A percentile compares a stretch with the other conserved stretches of the same genome.
These are phyloP conservation scores for Xiphophorus hellerii DNA, from an alignment of 2,113 vertebrate species.

Conservation along the genomic window DNA sequence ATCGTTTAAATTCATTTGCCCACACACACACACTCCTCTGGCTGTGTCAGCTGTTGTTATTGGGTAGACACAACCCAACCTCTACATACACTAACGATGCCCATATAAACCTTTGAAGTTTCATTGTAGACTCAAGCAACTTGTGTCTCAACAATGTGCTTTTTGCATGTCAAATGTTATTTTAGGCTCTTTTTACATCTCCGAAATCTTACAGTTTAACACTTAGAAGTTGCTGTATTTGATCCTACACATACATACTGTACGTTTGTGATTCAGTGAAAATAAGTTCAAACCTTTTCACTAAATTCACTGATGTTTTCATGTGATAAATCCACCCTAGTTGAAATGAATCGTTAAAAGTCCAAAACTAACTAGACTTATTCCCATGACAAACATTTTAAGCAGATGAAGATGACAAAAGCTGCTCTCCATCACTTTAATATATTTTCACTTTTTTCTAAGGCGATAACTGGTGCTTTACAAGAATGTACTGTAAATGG, in stretches of 20 bases:
- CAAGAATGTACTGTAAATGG: slow-evolving; percentile 17
- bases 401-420: slow-evolving; percentile 39
- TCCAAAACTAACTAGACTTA: neutral
- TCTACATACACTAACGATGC: neutral
- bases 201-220: too few relatives aligned
- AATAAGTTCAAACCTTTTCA: neutral
- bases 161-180: neutral
- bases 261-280: neutral
- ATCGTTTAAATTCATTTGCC: neutral
- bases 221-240: too few relatives aligned
- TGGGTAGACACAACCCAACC: neutral
- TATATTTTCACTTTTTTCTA: slow-evolving; percentile 32
- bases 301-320: neutral
- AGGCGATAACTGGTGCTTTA: slow-evolving; percentile 37
- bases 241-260: too few relatives aligned
- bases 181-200: too few relatives aligned
- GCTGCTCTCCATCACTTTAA: slow-evolving; percentile 25
- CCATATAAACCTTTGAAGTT: neutral
- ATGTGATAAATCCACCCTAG: too few relatives aligned
- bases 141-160: neutral
- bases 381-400: neutral
- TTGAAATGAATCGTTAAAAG: too few relatives aligned
- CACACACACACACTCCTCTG: too few relatives aligned
- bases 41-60: neutral
- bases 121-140: neutral